Percentiles rank a stretch among this genome's conserved stretches.
These are phyloP conservation scores for Tachycineta bicolor DNA, from an alignment of 2,113 vertebrate species.

Conservation along the genomic window DNA sequence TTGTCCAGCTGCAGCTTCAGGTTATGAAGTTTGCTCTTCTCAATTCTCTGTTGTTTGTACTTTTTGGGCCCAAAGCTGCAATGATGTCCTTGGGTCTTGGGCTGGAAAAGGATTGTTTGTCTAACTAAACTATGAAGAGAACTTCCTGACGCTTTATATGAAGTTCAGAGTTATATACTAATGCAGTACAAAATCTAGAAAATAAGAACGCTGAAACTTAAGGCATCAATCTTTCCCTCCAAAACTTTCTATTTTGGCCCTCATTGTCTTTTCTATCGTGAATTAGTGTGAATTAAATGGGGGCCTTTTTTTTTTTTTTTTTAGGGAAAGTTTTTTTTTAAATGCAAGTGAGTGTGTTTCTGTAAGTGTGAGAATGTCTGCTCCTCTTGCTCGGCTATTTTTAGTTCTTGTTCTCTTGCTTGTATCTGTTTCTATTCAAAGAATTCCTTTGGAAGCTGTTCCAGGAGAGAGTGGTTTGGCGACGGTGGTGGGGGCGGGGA, in stretches of 20 bases:
- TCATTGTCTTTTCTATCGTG: background rate
- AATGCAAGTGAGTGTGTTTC: background rate
- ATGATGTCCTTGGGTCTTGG: background rate
- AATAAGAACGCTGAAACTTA: background rate
- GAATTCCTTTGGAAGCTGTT: slow-evolving; percentile 69
- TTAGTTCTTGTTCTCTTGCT: slow-evolving; percentile 65
- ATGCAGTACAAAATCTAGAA: background rate
- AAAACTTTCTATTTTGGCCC: background rate
- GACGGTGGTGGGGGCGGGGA: background rate
- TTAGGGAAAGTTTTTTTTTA: background rate
- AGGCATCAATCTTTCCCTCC: background rate
- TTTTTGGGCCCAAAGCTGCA: background rate
- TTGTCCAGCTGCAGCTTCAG: background rate
- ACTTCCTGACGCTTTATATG: background rate
- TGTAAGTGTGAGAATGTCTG: background rate
- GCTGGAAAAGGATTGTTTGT: background rate
- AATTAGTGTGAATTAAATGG: background rate
- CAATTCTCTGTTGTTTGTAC: background rate
- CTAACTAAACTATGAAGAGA: background rate
- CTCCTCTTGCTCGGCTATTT: slow-evolving; percentile 66
- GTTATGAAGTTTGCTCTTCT: background rate
- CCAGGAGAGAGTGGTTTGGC: background rate
- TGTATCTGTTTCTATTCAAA: slow-evolving; percentile 75
- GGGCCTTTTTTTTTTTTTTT: background rate
- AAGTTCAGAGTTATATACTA: background rate